Conservation (phyloP, 1,140 invertebrate genomes). For the Phocides pigmalion region DNA sequence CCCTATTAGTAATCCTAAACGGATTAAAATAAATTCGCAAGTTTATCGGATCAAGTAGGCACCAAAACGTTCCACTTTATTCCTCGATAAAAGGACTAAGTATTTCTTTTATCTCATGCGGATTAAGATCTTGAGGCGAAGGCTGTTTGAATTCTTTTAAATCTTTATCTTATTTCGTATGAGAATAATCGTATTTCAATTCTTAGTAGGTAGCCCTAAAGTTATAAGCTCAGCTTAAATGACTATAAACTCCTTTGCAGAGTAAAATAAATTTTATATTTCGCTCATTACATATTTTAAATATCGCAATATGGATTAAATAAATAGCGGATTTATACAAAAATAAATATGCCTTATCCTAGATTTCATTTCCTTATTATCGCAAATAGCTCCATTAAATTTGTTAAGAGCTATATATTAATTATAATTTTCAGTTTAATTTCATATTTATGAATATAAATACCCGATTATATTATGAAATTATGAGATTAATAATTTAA, state of each 20-base stretch:
- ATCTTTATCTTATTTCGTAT: background rate
- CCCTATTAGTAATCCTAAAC: slow-evolving; percentile 2
- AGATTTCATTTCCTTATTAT: background rate
- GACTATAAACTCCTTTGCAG: too few species aligned
- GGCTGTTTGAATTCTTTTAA: background rate
- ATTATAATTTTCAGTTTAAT: background rate
- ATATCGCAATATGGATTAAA: too few species aligned
- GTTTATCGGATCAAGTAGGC: slow-evolving; percentile 19
- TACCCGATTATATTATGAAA: too few species aligned
- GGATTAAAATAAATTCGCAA: slow-evolving; percentile 23
- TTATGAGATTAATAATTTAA: background rate
- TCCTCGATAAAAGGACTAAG: slow-evolving; percentile 18
- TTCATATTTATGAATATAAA: too few species aligned
- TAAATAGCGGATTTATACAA: background rate
- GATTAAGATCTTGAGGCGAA: slow-evolving; percentile 19
- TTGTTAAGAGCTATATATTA: background rate
- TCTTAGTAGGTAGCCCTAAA: background rate
- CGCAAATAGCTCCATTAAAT: background rate
- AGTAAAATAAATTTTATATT: too few species aligned
- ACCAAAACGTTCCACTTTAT: slow-evolving; percentile 9
- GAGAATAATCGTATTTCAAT: background rate
- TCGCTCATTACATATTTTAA: too few species aligned
- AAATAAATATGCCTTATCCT: background rate
- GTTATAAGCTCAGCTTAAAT: background rate
- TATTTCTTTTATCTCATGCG: slow-evolving; percentile 20